These are phyloP conservation scores for Drosophila parthenogenetica DNA, from an alignment of 2,888 invertebrate genomes.

Conservation along the genomic window DNA sequence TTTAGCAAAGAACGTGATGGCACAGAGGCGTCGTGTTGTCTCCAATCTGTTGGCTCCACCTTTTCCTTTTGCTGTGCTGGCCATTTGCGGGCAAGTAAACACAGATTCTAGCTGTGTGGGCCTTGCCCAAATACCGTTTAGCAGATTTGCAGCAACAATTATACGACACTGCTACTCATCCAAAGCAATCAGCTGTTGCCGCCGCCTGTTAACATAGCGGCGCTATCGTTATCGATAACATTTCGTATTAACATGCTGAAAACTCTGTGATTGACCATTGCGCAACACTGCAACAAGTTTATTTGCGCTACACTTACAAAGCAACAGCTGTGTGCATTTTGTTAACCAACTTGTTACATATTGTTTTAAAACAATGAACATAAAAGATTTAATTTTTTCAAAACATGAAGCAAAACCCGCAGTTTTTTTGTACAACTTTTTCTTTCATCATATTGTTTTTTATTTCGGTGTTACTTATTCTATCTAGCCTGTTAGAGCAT, in stretches of 20 bases:
- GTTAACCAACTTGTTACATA: background rate
- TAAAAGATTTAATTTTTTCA: background rate
- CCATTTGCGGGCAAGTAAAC: constrained; percentile 48
- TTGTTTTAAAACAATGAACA: background rate
- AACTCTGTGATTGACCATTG: constrained; percentile 32
- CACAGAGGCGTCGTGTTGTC: constrained; percentile 87
- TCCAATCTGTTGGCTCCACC: constrained; percentile 40
- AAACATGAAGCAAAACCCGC: background rate
- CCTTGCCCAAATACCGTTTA: constrained; percentile 8
- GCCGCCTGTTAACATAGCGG: background rate
- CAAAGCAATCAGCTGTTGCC: constrained; percentile 40
- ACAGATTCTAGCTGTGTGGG: constrained; percentile 6
- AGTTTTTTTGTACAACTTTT: no score
- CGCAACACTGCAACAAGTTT: constrained; percentile 49
- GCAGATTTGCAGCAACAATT: constrained; percentile 58
- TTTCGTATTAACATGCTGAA: constrained; percentile 1
- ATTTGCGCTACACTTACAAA: constrained; percentile 27
- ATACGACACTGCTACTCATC: constrained; percentile 25
- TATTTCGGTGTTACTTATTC: background rate
- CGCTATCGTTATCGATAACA: constrained; percentile 36
- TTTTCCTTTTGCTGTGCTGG: constrained; percentile 40
- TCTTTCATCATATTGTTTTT: no score
- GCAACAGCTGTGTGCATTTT: background rate
- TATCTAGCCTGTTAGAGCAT: constrained; percentile 1
- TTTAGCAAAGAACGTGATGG: constrained; percentile 95